These are phyloP conservation scores for Villa cingulata DNA, from an alignment of 2,888 invertebrate species.

Conservation along the genomic window DNA sequence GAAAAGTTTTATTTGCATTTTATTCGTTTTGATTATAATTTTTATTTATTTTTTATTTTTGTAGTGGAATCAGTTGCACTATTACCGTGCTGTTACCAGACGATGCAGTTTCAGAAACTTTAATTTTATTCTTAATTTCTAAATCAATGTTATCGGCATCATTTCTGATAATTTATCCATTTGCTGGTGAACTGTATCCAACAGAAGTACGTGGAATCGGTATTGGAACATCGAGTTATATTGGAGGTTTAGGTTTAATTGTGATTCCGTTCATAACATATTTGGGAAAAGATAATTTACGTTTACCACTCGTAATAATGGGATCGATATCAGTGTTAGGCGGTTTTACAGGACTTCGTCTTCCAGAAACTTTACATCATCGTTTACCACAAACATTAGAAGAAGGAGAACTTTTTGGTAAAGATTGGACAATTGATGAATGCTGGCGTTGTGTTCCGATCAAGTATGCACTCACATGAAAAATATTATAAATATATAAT, in stretches of 20 bases:
- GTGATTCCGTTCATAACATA: slow-evolving; percentile 85
- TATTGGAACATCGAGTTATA: slow-evolving; percentile 81
- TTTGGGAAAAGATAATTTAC: slow-evolving; percentile 71
- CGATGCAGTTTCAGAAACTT: slow-evolving; percentile 59
- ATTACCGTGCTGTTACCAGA: slow-evolving; percentile 69
- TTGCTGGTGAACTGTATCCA: slow-evolving; percentile 83
- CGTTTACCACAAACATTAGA: slow-evolving; percentile 73
- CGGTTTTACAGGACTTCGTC: slow-evolving; percentile 60
- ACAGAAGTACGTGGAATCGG: slow-evolving; percentile 80
- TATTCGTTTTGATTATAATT: not conserved
- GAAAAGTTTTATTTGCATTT: too few species aligned
- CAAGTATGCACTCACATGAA: slow-evolving; percentile 38
- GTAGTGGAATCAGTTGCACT: slow-evolving; percentile 72
- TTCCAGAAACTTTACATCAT: slow-evolving; percentile 76
- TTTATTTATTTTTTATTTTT: not conserved
- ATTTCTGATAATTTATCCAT: slow-evolving; percentile 83
- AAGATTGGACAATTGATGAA: slow-evolving; percentile 63
- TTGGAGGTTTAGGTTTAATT: slow-evolving; percentile 76
- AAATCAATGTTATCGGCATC: slow-evolving; percentile 85
- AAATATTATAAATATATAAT: slow-evolving; percentile 1
- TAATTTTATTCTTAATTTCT: slow-evolving; percentile 63
- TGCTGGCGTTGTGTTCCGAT: slow-evolving; percentile 57
- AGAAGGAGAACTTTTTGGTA: slow-evolving; percentile 78
- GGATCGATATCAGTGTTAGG: slow-evolving; percentile 69
- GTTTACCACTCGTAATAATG: slow-evolving; percentile 72